A percentile compares a stretch with the other conserved stretches of the same genome.
These are phyloP conservation scores for Drosophila bunnanda DNA, from an alignment of 2,888 invertebrate species.

Conservation along the genomic window DNA sequence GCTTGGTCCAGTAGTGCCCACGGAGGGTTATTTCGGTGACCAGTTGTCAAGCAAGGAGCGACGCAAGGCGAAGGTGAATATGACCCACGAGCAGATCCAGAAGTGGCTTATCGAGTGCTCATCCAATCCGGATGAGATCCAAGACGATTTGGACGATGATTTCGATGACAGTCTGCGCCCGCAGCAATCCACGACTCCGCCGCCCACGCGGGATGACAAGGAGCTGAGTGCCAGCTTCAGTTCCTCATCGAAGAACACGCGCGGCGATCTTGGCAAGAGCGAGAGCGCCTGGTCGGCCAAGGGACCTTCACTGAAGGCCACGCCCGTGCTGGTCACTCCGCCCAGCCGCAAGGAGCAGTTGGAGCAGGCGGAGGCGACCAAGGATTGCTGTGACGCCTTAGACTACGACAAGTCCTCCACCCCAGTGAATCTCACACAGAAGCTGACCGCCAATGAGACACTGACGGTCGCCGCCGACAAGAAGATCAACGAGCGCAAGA, in stretches of 20 bases:
- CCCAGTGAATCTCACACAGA: slow-evolving; percentile 78
- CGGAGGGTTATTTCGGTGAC: slow-evolving; percentile 84
- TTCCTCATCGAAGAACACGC: slow-evolving; percentile 83
- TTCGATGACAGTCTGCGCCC: slow-evolving; percentile 83
- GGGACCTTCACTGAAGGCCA: slow-evolving; percentile 84
- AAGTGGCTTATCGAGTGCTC: slow-evolving; percentile 88
- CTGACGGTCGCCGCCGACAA: slow-evolving; percentile 39
- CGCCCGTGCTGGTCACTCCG: slow-evolving; percentile 80
- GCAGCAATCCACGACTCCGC: slow-evolving; percentile 82
- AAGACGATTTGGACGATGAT: slow-evolving; percentile 84
- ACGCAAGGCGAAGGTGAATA: slow-evolving; percentile 87
- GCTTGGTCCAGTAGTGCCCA: slow-evolving; percentile 84
- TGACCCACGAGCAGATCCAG: slow-evolving; percentile 89
- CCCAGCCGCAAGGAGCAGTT: slow-evolving; percentile 58
- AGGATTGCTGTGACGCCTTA: slow-evolving; percentile 48
- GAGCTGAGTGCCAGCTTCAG: slow-evolving; percentile 82
- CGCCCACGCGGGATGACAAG: slow-evolving; percentile 83
- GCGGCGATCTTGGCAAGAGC: slow-evolving; percentile 82
- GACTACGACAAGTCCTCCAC: slow-evolving; percentile 60
- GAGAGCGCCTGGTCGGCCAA: slow-evolving; percentile 84
- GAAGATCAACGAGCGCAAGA: slow-evolving; percentile 52
- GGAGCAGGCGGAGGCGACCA: slow-evolving; percentile 20
- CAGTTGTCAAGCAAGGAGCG: slow-evolving; percentile 84
- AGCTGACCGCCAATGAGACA: slow-evolving; percentile 30
- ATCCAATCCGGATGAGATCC: slow-evolving; percentile 85